Conservation (phyloP, 2,888 invertebrate genomes). For the Trichogramma dendrolimi region DNA sequence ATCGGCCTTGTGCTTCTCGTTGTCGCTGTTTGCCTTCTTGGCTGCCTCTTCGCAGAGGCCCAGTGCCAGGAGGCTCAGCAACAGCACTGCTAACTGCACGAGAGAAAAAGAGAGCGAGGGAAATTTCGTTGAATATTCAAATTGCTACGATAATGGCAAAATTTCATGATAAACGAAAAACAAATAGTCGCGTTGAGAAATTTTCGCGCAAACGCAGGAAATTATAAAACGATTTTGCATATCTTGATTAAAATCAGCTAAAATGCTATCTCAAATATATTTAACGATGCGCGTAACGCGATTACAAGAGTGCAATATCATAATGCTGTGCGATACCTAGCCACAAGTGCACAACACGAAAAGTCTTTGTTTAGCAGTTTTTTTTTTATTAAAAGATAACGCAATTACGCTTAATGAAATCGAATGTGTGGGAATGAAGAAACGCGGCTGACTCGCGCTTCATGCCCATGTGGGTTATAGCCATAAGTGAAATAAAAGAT, state of each 20-base stretch:
- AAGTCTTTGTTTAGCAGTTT: too few species aligned
- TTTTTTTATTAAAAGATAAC: too few species aligned
- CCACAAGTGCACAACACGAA: too few species aligned
- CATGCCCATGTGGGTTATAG: slow-evolving; percentile 4
- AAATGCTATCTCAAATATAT: too few species aligned
- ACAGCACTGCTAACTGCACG: slow-evolving; percentile 34
- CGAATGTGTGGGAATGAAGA: background rate
- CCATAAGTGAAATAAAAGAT: background rate
- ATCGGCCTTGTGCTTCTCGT: slow-evolving; percentile 8
- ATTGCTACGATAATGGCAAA: background rate
- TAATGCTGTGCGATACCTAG: too few species aligned
- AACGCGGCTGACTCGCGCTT: background rate
- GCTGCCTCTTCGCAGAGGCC: slow-evolving; percentile 36
- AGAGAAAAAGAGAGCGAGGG: slow-evolving; percentile 4
- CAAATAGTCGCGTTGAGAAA: background rate
- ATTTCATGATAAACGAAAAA: too few species aligned
- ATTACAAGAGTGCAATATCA: too few species aligned
- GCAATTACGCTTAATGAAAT: too few species aligned
- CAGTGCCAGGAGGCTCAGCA: slow-evolving; percentile 41
- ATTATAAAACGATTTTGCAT: background rate
- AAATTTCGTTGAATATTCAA: background rate
- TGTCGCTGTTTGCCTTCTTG: slow-evolving; percentile 22
- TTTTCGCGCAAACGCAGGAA: background rate
- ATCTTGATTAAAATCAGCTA: background rate
- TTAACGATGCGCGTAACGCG: too few species aligned